Conservation (phyloP, 2,888 invertebrate species). For the Lasioglossum malachurum region DNA sequence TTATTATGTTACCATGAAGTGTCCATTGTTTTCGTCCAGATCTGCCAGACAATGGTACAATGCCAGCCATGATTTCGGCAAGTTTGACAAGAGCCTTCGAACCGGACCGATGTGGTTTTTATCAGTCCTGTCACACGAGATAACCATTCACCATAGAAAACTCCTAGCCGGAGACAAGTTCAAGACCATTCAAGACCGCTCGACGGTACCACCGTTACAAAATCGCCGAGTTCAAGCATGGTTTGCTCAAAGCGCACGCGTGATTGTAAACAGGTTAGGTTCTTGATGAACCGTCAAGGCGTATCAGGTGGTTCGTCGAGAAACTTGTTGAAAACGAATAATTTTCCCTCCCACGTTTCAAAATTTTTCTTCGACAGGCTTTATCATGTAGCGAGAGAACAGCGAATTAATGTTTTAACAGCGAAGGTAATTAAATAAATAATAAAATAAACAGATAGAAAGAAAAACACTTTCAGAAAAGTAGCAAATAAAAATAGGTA, state of each 20-base stretch:
- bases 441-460: too few relatives aligned
- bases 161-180: constrained; percentile 14
- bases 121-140: not conserved
- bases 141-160: constrained; percentile 14
- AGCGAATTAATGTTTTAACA: not conserved
- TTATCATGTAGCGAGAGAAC: not conserved
- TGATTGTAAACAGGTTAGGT: constrained; percentile 43
- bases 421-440: not conserved
- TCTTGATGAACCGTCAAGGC: constrained; percentile 43
- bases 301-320: not conserved
- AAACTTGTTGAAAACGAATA: not conserved
- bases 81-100: not conserved
- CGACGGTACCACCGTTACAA: constrained; percentile 51
- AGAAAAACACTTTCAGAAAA: not conserved
- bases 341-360: not conserved
- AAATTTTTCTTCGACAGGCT: not conserved
- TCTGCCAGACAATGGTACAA: constrained; percentile 86
- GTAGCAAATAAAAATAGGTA: not conserved
- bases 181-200: constrained; percentile 28
- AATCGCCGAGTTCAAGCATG: constrained; percentile 46
- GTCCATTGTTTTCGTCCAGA: constrained; percentile 92
- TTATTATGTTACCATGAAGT: constrained; percentile 87
- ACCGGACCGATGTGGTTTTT: not conserved
- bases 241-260: constrained; percentile 51
- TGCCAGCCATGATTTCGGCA: constrained; percentile 85